Conservation (phyloP, 2,113 vertebrate genomes). For the Campylomormyrus numenius region DNA sequence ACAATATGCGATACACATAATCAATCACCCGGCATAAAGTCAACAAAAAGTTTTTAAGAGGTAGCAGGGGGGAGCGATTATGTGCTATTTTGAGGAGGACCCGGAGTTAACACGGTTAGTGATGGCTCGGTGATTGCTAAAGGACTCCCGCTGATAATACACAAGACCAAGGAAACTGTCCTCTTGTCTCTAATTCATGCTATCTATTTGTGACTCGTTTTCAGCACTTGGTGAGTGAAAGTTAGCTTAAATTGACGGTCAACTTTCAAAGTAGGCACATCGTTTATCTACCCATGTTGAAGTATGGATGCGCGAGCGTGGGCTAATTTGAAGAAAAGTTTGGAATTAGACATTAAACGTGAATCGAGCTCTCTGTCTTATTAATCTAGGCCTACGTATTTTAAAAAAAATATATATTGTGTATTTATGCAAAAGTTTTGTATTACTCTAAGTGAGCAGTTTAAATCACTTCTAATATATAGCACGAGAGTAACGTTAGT, state of each 20-base stretch:
- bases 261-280: not conserved
- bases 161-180: conserved; percentile 56
- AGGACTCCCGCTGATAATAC: conserved; percentile 79
- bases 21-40: conserved; percentile 55
- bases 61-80: conserved; percentile 70
- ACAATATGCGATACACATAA: conserved; percentile 69
- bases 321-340: not conserved
- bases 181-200: conserved; percentile 44
- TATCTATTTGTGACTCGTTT: conserved; percentile 10
- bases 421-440: not conserved
- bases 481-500: not conserved
- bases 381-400: not conserved
- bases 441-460: not conserved
- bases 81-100: conserved; percentile 73
- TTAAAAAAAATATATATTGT: not conserved
- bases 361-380: not conserved
- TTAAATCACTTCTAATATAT: not conserved
- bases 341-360: not conserved
- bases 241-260: not conserved
- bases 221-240: not conserved
- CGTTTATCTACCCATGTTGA: not conserved
- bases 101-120: conserved; percentile 92
- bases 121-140: conserved; percentile 83
- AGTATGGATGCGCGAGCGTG: not conserved
- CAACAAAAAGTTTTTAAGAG: conserved; percentile 59